These are phyloP conservation scores for Ctenoplectra terminalis DNA, from an alignment of 1,140 invertebrate species.

Conservation along the genomic window DNA sequence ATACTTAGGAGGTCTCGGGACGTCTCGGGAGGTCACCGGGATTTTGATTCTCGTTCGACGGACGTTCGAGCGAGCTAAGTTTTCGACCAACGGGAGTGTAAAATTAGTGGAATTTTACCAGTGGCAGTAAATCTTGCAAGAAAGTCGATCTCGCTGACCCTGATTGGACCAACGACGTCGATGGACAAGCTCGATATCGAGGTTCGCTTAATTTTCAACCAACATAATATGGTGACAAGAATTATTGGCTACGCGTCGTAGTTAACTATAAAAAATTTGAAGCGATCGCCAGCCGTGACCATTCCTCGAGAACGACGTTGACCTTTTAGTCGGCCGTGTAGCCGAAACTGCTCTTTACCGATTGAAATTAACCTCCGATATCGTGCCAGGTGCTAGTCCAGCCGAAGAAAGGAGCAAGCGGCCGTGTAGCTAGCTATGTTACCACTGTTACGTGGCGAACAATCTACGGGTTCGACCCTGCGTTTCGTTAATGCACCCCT, in stretches of 20 bases:
- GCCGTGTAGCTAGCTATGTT: constrained; percentile 6
- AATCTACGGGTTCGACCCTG: too few relatives aligned
- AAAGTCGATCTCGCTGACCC: constrained; percentile 68
- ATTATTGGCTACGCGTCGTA: constrained; percentile 44
- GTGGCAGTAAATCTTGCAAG: constrained; percentile 62
- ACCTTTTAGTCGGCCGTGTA: constrained; percentile 2
- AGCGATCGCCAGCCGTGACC: neutral
- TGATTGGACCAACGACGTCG: constrained; percentile 57
- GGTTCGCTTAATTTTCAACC: constrained; percentile 51
- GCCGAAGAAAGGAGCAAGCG: neutral
- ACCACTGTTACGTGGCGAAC: constrained; percentile 5
- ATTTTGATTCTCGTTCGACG: constrained; percentile 34
- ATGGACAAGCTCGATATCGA: constrained; percentile 22
- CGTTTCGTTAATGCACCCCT: neutral
- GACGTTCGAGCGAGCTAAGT: too few relatives aligned
- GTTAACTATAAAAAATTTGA: constrained; percentile 28
- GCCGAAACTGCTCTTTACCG: too few relatives aligned
- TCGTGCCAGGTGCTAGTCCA: neutral
- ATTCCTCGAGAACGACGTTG: neutral
- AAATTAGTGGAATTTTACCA: constrained; percentile 64
- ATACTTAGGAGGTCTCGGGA: too few relatives aligned
- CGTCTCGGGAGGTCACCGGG: constrained; percentile 20
- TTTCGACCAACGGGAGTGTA: constrained; percentile 51
- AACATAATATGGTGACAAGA: constrained; percentile 33
- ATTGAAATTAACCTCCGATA: neutral